A percentile compares a stretch with the other conserved stretches of the same genome.
Evolutionary conservation across 2,888 invertebrate species (phyloP).

Genomic region (Aethes cnicana): DNA sequence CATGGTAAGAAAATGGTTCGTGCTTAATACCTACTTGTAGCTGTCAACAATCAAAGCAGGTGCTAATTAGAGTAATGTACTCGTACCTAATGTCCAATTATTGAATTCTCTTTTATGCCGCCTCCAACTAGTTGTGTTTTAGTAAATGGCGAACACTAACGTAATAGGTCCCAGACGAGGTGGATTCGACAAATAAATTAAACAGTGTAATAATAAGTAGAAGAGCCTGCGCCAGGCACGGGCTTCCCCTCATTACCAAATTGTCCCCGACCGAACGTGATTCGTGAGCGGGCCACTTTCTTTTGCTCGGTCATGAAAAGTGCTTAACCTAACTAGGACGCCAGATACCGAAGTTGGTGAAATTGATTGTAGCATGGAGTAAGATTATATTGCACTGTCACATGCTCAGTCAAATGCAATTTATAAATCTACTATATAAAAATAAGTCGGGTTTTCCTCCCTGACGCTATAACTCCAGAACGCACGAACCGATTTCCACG

Average conservation of each 20-base stretch:
- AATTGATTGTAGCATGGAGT: slow-evolving; percentile 39
- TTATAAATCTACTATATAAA: too few species aligned
- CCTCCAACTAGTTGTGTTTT: slow-evolving; percentile 33
- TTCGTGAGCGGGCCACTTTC: slow-evolving; percentile 61
- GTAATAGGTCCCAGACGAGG: slow-evolving; percentile 59
- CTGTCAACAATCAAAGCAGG: too few species aligned
- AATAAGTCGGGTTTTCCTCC: too few species aligned
- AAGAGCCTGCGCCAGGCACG: slow-evolving; percentile 61
- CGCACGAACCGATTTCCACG: too few species aligned
- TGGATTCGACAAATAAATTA: slow-evolving; percentile 70
- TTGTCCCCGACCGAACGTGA: slow-evolving; percentile 59
- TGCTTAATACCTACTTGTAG: too few species aligned
- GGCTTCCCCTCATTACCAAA: slow-evolving; percentile 68
- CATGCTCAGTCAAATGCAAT: too few species aligned
- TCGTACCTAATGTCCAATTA: too few species aligned
- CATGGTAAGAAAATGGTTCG: too few species aligned
- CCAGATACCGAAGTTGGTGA: slow-evolving; percentile 41
- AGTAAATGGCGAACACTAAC: slow-evolving; percentile 37
- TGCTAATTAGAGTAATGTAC: too few species aligned
- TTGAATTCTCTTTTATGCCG: slow-evolving; percentile 30
- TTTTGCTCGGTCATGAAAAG: slow-evolving; percentile 44
- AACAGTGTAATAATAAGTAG: slow-evolving; percentile 66
- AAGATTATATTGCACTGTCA: slow-evolving; percentile 14
- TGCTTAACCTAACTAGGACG: slow-evolving; percentile 46
- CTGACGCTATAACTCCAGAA: too few species aligned